Percentiles rank a stretch among this genome's conserved stretches.
These are phyloP conservation scores for Cylloceria caligata DNA, from an alignment of 2,888 invertebrate species.

Conservation along the genomic window DNA sequence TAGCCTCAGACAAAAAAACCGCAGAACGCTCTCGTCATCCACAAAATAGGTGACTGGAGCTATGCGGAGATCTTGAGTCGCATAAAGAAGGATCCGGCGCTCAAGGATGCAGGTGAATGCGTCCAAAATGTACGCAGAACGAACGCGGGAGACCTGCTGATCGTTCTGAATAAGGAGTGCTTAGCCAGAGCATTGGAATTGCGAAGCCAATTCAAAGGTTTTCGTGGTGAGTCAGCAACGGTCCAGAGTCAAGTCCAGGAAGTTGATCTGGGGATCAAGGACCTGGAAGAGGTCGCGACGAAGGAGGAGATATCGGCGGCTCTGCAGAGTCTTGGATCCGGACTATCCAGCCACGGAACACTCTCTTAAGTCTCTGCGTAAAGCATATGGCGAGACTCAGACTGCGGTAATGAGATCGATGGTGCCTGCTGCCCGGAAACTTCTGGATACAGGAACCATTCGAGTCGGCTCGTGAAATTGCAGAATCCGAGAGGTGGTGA, in stretches of 20 bases:
- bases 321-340: neutral
- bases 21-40: too few species aligned
- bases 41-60: too few species aligned
- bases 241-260: constrained; percentile 13
- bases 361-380: constrained; percentile 34
- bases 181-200: too few species aligned
- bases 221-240: constrained; percentile 13
- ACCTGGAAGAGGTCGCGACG: constrained; percentile 12
- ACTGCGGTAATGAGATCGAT: constrained; percentile 31
- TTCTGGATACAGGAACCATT: too few species aligned
- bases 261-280: constrained; percentile 15
- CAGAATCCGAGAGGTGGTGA: constrained; percentile 31
- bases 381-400: constrained; percentile 47
- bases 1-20: too few species aligned
- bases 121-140: too few species aligned
- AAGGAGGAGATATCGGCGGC: constrained; percentile 22
- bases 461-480: constrained; percentile 49
- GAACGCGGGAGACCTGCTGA: too few species aligned
- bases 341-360: neutral
- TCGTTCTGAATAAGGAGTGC: too few species aligned
- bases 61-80: too few species aligned
- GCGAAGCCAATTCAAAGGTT: too few species aligned
- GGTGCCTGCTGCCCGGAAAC: constrained; percentile 44
- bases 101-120: too few species aligned
- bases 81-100: too few species aligned